Evolutionary conservation across 2,888 invertebrate species (phyloP).

Genomic region (Yponomeuta cagnagella): DNA sequence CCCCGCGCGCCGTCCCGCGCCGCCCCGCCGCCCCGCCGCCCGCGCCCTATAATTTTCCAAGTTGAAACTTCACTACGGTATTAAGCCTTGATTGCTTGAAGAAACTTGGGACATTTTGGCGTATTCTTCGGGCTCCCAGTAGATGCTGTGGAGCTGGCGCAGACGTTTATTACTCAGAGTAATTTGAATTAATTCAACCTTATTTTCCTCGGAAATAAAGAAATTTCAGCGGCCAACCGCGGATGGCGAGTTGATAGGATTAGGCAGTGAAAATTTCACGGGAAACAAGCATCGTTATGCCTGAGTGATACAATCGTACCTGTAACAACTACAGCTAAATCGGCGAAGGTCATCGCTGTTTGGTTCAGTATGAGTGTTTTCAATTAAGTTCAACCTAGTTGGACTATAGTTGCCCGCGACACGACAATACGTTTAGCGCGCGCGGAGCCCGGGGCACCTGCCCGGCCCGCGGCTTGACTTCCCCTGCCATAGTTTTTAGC

Average conservation of each 20-base stretch:
- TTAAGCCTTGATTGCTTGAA: conserved; percentile 76
- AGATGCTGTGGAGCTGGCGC: conserved; percentile 65
- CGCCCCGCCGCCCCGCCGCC: conserved; percentile 35
- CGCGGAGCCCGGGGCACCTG: conserved; percentile 30
- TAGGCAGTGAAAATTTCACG: conserved; percentile 9
- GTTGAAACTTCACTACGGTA: conserved; percentile 74
- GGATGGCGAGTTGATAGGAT: conserved; percentile 12
- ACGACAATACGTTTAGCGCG: conserved; percentile 69
- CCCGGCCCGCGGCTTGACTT: conserved; percentile 49
- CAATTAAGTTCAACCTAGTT: conserved; percentile 60
- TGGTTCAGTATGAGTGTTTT: conserved; percentile 65
- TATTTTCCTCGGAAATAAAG: conserved; percentile 37
- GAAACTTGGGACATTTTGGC: conserved; percentile 75
- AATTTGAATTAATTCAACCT: conserved; percentile 65
- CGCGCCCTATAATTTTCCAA: conserved; percentile 73
- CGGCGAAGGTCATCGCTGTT: conserved; percentile 58
- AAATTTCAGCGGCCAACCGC: conserved; percentile 12
- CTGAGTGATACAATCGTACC: neutral
- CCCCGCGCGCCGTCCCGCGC: conserved; percentile 41
- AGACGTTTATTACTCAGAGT: conserved; percentile 67
- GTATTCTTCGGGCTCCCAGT: conserved; percentile 72
- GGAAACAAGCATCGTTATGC: neutral
- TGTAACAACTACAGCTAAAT: neutral
- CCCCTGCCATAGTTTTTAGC: conserved; percentile 57
- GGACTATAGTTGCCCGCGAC: conserved; percentile 63